Base-by-base conservation (phyloP, 2,113 vertebrate genomes). In the Sardina pilchardus region DNA sequence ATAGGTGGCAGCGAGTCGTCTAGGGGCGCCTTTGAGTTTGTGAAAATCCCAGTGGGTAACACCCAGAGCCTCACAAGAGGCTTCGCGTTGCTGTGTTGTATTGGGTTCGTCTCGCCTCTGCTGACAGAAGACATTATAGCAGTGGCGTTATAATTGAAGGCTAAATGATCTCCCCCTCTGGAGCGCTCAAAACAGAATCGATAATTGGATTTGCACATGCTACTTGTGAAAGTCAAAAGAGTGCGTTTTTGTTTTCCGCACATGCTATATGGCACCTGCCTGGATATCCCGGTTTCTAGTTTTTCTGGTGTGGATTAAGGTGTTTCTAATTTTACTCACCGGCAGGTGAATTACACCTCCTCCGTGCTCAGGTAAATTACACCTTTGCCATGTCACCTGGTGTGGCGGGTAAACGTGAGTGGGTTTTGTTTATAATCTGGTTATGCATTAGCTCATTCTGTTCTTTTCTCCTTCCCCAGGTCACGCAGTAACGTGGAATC, bases 401-500 rank as follows among this genome's bases (percentile, higher is more conserved):
- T 4, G 53, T 56, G 53, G 19, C 19, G 21, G 34, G 67, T 36
- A 16, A 16, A 36, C 17, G 67, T 75, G 30, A 17, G 4, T 34
- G 8, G 36, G 10, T 36, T 17, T 3, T 16, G 1, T 36, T 16
- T 30, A 10, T 45, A 45, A 45, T 26, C 0, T 75, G 12, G 67
- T 24, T 14, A 36, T 75, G 67, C 67, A 12, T 2, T 75, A 16
- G 17, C 34, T 36, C 10, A 75, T 75, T 30, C 34, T n/a, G 48
- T n/a, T 47, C 53, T 90, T 71, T 87, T 85, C 2, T 91, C 63
- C 86, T 81, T 87, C 90, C 24, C 88, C 67, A 96, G 95, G 95
- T 96, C 90, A 95, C 95, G 45, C 94, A 94, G 94, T 96, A 96
- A 94, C 95, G 82, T 16, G 36, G 48, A 43, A 36, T 44, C 26